A percentile compares a stretch with the other conserved stretches of the same genome.
Conservation (phyloP, 2,113 vertebrate species). For the Cyprinodon brontotheroides region DNA sequence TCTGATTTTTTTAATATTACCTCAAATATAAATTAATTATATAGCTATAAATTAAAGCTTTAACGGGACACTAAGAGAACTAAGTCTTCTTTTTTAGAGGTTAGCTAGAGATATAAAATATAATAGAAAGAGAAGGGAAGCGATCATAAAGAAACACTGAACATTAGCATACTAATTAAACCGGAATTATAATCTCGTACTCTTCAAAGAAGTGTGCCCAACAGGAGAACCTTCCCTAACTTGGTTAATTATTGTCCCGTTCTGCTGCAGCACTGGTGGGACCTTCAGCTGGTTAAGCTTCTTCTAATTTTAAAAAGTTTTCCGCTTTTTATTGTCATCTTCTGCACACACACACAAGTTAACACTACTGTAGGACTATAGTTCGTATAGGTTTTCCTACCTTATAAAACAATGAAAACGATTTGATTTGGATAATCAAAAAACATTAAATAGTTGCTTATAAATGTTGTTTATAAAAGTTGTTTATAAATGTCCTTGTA, state of each 20-base stretch:
- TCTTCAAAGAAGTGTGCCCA: slow-evolving; percentile 68
- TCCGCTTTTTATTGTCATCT: slow-evolving; percentile 42
- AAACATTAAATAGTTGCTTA: too few species aligned
- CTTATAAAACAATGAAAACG: too few species aligned
- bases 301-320: slow-evolving; percentile 9
- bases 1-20: slow-evolving; percentile 67
- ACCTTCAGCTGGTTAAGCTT: slow-evolving; percentile 13
- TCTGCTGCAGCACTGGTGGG: slow-evolving; percentile 23
- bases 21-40: slow-evolving; percentile 73
- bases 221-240: slow-evolving; percentile 59
- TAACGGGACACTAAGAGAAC: slow-evolving; percentile 57
- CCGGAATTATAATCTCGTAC: slow-evolving; percentile 60
- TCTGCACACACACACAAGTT: not conserved
- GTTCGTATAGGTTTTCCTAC: slow-evolving; percentile 48
- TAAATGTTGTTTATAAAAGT: too few species aligned
- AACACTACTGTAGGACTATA: slow-evolving; percentile 10
- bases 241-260: slow-evolving; percentile 55
- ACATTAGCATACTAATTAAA: slow-evolving; percentile 84
- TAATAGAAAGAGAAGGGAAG: slow-evolving; percentile 73
- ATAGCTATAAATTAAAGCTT: slow-evolving; percentile 66
- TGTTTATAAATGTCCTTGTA: too few species aligned
- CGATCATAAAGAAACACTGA: slow-evolving; percentile 75
- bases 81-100: slow-evolving; percentile 68
- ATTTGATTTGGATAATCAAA: too few species aligned
- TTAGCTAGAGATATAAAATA: slow-evolving; percentile 79